Evolutionary conservation across 2,888 invertebrate genomes (phyloP), one percentile per base, ranked within the genome.

Genomic region (Pyrrhosoma nymphula): DNA sequence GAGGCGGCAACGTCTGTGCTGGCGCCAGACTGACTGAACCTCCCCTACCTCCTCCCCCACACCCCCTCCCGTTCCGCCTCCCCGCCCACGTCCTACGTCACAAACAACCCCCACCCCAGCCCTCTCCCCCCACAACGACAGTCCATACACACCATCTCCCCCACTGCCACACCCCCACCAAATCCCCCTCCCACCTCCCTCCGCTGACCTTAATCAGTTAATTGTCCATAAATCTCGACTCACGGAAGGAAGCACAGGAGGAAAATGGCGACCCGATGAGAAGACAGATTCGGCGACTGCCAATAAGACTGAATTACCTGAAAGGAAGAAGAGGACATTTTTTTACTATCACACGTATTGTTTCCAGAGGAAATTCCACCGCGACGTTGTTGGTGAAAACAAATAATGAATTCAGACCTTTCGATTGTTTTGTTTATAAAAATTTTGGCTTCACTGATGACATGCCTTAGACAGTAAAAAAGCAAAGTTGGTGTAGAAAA

Each of bases 161-260:
- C 89, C 89, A n/a, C 26, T 26, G 23, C 56, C 47, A 26, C 56
- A 12, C 26, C 56, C n/a, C 20, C 55, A 10, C 55, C 26, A 2
- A 0, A 0, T 3, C 12, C 47, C 90, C 30, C 20, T 3, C 30
- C 26, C n/a, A 0, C 30, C 56, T 39, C 88, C 10, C 88, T 55
- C 89, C 56, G 63, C 26, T 93, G 93, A 93, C 93, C 93, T 55
- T 93, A 93, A 93, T 93, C 93, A 93, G 75, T 69, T 93, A 93
- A 93, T 93, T 93, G 69, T 93, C 93, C 63, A 93, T 93, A 93
- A 93, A 93, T 93, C 75, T 93, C 39, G 56, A 69, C 93, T 69
- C 47, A 69, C 47, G 93, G 93, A 47, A 69, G 69, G 56, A 89
- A 89, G 39, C 93, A 69, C 39, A 63, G 69, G 47, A 39, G 93